Base-by-base conservation (phyloP, 1,140 invertebrate species). In the Telenomus remus region DNA sequence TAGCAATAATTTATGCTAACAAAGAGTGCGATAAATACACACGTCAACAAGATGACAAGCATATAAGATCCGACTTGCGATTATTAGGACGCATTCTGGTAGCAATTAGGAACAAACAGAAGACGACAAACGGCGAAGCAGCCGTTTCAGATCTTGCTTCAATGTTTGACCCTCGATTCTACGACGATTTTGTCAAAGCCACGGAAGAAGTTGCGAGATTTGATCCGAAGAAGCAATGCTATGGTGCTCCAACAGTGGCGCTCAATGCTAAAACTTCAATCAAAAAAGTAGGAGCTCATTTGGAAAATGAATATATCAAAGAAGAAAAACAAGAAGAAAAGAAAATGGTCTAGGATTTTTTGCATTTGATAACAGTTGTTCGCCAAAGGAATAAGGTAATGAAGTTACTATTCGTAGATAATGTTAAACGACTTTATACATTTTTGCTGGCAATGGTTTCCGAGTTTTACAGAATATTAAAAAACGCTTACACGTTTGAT, bases 201-300 rank as follows among this genome's bases (percentile, higher is more conserved):
- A 48, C 63, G n/a, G 16, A 64, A 12, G 19, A 9, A 9, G 64
- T 76, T n/a, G 50, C 65, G 6, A 51, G 57, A 0, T 70, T 19
- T 10, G 33, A 77, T 35, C 53, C 64, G 13, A 13, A 69, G 10
- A 53, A 14, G 3, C 47, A 50, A 19, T 51, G 5, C 5, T 77
- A 66, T 42, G 6, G 7, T 4, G 8, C 42, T 1, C 69, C 75
- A 16, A 61, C 50, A 9, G 33, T 49, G 1, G 69, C 69, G 0
- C 15, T 72, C 0, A 53, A 66, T 49, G 35, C 54, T 11, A 39
- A 35, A 4, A 68, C 63, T 7, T 27, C 61, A 5, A n/a, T 77
- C 8, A 77, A 77, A 64, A 2, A 2, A 0, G 64, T 77, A 7
- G 63, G 69, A 0, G 48, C 49, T 1, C 63, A 73, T 11, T 53